Percentiles rank a stretch among this genome's conserved stretches.
Evolutionary conservation across 2,888 invertebrate genomes (phyloP).

Genomic region (Aelia acuminata): DNA sequence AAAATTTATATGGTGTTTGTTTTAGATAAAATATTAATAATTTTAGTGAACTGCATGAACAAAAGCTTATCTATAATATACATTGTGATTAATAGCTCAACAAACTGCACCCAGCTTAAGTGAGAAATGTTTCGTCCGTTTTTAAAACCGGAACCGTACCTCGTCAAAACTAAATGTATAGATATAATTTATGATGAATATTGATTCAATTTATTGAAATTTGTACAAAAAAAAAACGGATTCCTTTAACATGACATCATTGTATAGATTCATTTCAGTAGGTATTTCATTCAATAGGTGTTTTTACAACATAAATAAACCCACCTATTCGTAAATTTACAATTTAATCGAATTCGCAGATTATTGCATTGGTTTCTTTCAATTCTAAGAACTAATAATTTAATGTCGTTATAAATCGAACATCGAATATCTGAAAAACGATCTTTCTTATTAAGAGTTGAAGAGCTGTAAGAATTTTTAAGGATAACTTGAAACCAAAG

Average conservation of each 20-base stretch:
- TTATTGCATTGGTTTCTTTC: not conserved
- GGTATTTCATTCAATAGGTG: too few species aligned
- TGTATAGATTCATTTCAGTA: not conserved
- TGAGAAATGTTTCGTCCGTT: constrained; percentile 34
- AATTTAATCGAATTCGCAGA: not conserved
- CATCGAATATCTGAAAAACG: not conserved
- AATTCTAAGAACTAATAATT: not conserved
- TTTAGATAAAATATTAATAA: not conserved
- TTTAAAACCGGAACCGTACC: constrained; percentile 15
- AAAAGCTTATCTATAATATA: not conserved
- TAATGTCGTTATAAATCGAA: not conserved
- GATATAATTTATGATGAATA: not conserved
- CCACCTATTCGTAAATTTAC: not conserved
- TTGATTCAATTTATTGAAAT: not conserved
- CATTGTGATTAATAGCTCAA: constrained; percentile 37
- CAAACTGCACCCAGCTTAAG: constrained; percentile 23
- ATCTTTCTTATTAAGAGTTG: too few species aligned
- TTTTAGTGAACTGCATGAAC: not conserved
- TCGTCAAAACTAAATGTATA: not conserved
- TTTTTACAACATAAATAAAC: too few species aligned
- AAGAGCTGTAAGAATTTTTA: too few species aligned
- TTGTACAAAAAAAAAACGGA: not conserved
- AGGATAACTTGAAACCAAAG: not conserved
- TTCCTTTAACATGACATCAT: not conserved
- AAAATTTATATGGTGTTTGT: not conserved